A percentile compares a stretch with the other conserved stretches of the same genome.
phyloP scores from a whole-genome alignment of 2,113 vertebrate genomes.

The Bettongia penicillata region DNA sequence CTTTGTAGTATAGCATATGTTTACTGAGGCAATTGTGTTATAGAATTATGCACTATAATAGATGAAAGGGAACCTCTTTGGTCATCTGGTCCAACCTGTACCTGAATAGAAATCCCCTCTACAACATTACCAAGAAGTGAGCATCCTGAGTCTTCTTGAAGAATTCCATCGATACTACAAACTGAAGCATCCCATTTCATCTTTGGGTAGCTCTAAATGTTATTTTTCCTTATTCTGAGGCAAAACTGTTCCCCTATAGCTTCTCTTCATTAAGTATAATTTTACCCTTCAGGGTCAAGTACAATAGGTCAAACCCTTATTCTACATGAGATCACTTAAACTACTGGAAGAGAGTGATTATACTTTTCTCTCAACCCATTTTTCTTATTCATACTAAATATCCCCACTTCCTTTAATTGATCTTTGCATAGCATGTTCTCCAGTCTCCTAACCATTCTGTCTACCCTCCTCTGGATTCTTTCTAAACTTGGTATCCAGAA shows the following conservation, averaged over 20 bases:
- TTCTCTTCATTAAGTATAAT: not conserved
- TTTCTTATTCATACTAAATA: not conserved
- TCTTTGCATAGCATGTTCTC: not conserved
- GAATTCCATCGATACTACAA: not conserved
- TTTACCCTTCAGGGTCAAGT: not conserved
- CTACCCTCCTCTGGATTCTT: not conserved
- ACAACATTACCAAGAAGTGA: not conserved
- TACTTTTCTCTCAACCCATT: not conserved
- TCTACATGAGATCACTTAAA: not conserved
- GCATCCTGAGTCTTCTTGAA: not conserved
- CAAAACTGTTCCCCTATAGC: not conserved
- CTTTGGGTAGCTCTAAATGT: not conserved
- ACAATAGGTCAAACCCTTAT: not conserved
- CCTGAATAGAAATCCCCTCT: not conserved
- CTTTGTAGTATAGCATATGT: not conserved
- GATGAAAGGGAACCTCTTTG: not conserved
- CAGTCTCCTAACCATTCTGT: not conserved
- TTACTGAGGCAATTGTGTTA: not conserved
- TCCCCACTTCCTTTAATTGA: not conserved
- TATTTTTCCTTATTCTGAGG: not conserved
- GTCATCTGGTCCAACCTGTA: not conserved
- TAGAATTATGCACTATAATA: not conserved
- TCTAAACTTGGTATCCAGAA: not conserved
- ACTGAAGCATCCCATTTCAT: not conserved
- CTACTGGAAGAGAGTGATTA: not conserved